Base-by-base conservation (phyloP, 2,888 invertebrate species). In the Magallana nippona region DNA sequence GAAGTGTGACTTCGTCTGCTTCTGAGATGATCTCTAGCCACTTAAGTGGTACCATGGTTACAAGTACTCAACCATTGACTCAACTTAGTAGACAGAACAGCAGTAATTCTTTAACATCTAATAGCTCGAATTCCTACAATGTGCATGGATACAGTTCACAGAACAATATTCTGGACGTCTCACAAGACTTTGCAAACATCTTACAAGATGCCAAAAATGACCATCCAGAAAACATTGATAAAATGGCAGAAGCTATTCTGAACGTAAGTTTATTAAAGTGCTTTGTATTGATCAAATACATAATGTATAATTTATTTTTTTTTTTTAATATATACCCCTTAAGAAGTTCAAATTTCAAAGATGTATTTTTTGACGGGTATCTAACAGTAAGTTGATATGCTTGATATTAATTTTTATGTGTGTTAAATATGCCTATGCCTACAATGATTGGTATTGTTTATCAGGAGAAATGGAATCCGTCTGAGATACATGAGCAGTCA, bases 161-260 rank as follows among this genome's bases (percentile, higher is more conserved):
- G 3, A 11, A 22, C 11, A 71, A 71, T 27, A 71, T 71, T 71
- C 27, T 71, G 32, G 71, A 71, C 17, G 71, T 71, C 32, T 27
- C 71, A 27, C 71, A 71, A 15, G 71, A 71, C 71, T 56, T 79
- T 11, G 82, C 44, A 55, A 82, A 82, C 55, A 82, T 82, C 15
- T 44, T 82, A 15, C 82, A 82, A 55, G 82, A 82, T 55, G 82
- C 71, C 55, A 82, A 82, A 71, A 44, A 82, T 17, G 82, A 83
- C 55, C 78, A 83, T 60, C 62, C 83, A 58, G 60, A 83, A 19
- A 79, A 83, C 79, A 57, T 83, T n/a, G 79, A 79, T 22, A 79
- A 79, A 57, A 83, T 83, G 78, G 82, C 63, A n/a, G 82, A 82
- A 63, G 82, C 82, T 56, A 82, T 82, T 22, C 56, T 82, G 27